Base-by-base conservation (phyloP, 2,888 invertebrate species). In the Caenorhabditis auriculariae region DNA sequence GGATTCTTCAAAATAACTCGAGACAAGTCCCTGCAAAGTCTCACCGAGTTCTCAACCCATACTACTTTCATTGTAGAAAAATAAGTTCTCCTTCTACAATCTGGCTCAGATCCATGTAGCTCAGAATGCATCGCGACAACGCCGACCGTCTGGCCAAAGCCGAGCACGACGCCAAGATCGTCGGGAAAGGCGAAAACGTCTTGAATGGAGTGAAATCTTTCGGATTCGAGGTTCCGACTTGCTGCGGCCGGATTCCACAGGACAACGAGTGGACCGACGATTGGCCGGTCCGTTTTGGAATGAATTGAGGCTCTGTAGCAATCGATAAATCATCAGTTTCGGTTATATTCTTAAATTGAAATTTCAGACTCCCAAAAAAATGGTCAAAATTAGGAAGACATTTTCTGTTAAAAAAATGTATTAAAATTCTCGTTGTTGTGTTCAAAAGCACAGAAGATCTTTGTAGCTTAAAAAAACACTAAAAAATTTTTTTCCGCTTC, bases 231-330 rank as follows among this genome's bases (percentile, higher is more conserved):
- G 76, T 83, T 1, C 80, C 83, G 21, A 87, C 87, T 0, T 87
- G 86, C 66, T 87, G 87, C 81, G 87, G 87, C 5, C 84, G 82
- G 67, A 74, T 87, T 47, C 83, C 85, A 15, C 85, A 85, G 71
- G 82, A 84, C 47, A 87, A 87, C 75, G 81, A 82, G 0, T 87
- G 87, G 87, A 73, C 79, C 39, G 83, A 84, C 54, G 83, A 85
- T 75, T 87, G 87, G 87, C 76, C 83, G 70, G 86, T 86, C 77
- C 72, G 82, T n/a, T n/a, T n/a, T n/a, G n/a, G n/a, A n/a, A n/a
- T n/a, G n/a, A n/a, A n/a, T n/a, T n/a, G n/a, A n/a, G n/a, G n/a
- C n/a, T n/a, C n/a, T n/a, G n/a, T n/a, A n/a, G n/a, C n/a, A n/a
- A n/a, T n/a, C n/a, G n/a, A n/a, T n/a, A n/a, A n/a, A 21, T 35